Percentiles rank a stretch among this genome's conserved stretches.
phyloP scores from a whole-genome alignment of 35 echinoderm and acorn worm genomes.

The Lytechinus pictus region DNA sequence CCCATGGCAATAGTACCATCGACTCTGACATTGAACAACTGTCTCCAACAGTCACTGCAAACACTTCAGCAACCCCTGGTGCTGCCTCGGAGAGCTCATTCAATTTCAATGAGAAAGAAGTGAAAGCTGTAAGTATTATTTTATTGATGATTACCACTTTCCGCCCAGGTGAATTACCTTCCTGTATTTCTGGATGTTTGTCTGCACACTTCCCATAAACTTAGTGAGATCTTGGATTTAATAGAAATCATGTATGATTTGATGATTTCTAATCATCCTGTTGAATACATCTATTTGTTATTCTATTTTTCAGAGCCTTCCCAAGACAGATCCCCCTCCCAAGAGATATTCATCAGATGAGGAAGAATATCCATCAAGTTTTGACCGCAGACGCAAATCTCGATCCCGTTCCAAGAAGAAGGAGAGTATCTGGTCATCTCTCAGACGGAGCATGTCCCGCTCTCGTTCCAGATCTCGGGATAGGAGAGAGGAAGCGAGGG shows the following conservation, averaged over 20 bases:
- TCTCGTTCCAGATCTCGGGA: constrained; percentile 74
- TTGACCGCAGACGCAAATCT: constrained; percentile 58
- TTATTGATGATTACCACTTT: not conserved
- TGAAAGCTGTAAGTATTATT: constrained; percentile 27
- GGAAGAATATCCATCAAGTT: constrained; percentile 54
- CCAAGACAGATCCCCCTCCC: constrained; percentile 62
- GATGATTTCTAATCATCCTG: not conserved
- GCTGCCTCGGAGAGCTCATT: constrained; percentile 42
- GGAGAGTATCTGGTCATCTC: constrained; percentile 45
- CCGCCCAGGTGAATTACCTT: no score
- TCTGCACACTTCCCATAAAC: no score
- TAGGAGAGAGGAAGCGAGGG: constrained; percentile 62
- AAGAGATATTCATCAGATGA: constrained; percentile 66
- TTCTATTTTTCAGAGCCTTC: constrained; percentile 58
- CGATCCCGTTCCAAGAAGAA: constrained; percentile 69
- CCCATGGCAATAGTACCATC: constrained; percentile 66
- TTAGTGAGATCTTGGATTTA: no score
- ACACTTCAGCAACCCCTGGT: not conserved
- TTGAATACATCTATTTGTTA: constrained; percentile 8
- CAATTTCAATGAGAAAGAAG: constrained; percentile 41
- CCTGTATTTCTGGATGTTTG: no score
- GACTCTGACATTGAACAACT: constrained; percentile 79
- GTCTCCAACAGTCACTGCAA: not conserved
- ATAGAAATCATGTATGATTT: not conserved
- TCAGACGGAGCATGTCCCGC: constrained; percentile 62